Evolutionary conservation across 2,113 vertebrate species (phyloP).

Genomic region (Oryctolagus cuniculus): DNA sequence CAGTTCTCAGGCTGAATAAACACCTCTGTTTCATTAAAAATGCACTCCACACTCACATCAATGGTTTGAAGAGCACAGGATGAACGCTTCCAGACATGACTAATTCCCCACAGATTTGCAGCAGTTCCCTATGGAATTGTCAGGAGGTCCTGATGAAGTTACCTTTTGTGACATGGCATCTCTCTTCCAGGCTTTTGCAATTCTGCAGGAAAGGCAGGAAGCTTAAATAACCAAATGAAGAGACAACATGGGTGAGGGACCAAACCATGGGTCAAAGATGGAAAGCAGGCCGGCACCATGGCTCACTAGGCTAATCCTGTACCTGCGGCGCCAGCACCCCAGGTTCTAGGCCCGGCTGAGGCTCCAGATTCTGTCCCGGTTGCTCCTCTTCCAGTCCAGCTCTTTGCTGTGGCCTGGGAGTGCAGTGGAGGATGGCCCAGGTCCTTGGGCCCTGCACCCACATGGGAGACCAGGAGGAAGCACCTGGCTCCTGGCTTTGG

Average conservation of each 20-base stretch:
- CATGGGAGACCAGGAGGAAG: too few species aligned
- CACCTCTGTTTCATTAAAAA: neutral
- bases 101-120: neutral
- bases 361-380: too few species aligned
- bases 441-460: too few species aligned
- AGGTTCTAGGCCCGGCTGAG: too few species aligned
- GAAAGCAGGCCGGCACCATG: too few species aligned
- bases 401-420: too few species aligned
- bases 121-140: neutral
- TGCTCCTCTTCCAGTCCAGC: too few species aligned
- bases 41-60: fast-evolving
- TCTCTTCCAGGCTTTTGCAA: neutral
- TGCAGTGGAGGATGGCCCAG: too few species aligned
- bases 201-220: neutral
- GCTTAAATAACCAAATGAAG: fast-evolving
- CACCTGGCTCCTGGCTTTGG: too few species aligned
- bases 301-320: too few species aligned
- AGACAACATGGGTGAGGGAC: neutral
- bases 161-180: neutral
- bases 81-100: too few species aligned
- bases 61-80: neutral
- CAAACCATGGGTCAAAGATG: neutral
- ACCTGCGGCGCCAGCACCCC: too few species aligned
- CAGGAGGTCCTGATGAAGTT: neutral
- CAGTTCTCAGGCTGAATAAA: neutral